Conservation (phyloP, 2,888 invertebrate species). For the Plutella xylostella region DNA sequence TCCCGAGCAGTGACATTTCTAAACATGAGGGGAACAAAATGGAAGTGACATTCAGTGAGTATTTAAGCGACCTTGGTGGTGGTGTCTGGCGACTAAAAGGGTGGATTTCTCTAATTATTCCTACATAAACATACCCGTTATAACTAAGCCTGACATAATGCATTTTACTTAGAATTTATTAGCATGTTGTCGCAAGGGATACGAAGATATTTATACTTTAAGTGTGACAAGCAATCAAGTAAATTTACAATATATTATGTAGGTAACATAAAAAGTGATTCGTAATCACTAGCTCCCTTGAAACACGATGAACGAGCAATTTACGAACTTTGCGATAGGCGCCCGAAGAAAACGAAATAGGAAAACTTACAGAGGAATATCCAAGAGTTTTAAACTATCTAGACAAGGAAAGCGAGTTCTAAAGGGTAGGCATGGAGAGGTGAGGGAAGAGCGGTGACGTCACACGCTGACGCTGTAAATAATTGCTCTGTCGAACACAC, state of each 20-base stretch:
- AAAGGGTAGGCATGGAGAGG: conserved; percentile 17
- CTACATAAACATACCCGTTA: conserved; percentile 29
- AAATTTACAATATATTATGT: conserved; percentile 2
- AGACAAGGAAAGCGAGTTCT: conserved; percentile 34
- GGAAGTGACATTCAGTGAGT: conserved; percentile 60
- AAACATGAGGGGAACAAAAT: conserved; percentile 60
- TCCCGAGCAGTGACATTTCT: conserved; percentile 63
- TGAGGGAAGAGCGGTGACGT: conserved; percentile 41
- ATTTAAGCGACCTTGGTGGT: conserved; percentile 53
- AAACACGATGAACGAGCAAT: conserved; percentile 20
- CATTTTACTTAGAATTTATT: conserved; percentile 25
- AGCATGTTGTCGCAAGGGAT: not conserved
- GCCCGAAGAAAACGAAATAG: conserved; percentile 30
- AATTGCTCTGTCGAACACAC: conserved; percentile 71
- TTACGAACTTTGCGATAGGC: conserved; percentile 29
- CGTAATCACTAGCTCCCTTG: conserved; percentile 7
- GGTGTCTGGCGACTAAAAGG: conserved; percentile 41
- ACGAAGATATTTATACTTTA: not conserved
- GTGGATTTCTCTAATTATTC: conserved; percentile 40
- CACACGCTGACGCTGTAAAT: conserved; percentile 62
- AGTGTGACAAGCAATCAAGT: conserved; percentile 6
- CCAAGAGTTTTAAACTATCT: conserved; percentile 46
- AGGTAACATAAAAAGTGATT: too few species aligned
- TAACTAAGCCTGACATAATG: conserved; percentile 27
- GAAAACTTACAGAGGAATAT: conserved; percentile 36